These are phyloP conservation scores for Habroteleia sp. DNA, from an alignment of 2,888 invertebrate genomes.

Conservation along the genomic window DNA sequence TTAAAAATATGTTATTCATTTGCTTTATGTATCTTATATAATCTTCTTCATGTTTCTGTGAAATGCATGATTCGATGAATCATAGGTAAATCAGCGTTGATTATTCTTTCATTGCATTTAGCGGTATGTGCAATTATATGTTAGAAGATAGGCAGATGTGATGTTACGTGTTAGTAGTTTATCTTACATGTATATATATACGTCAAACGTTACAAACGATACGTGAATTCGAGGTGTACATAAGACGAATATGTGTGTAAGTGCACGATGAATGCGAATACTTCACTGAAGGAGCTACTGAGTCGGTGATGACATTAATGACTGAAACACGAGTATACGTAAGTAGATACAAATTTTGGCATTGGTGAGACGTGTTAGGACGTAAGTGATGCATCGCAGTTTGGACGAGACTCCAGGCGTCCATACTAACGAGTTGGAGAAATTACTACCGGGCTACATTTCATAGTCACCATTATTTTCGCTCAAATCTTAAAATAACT, in stretches of 20 bases:
- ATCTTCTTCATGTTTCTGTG: conserved; percentile 60
- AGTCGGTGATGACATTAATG: conserved; percentile 43
- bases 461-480: conserved; percentile 39
- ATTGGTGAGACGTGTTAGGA: conserved; percentile 22
- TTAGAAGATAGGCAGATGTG: conserved; percentile 78
- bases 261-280: conserved; percentile 40
- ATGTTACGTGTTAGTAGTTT: conserved; percentile 76
- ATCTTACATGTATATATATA: conserved; percentile 77
- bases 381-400: conserved; percentile 45
- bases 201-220: conserved; percentile 76
- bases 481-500: conserved; percentile 41
- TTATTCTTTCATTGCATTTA: conserved; percentile 78
- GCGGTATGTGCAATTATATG: conserved; percentile 77
- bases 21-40: too few relatives aligned
- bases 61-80: conserved; percentile 74
- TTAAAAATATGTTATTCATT: too few relatives aligned
- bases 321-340: conserved; percentile 47
- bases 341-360: conserved; percentile 48
- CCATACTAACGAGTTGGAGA: conserved; percentile 58
- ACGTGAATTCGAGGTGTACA: conserved; percentile 55
- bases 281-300: conserved; percentile 14
- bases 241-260: conserved; percentile 57
- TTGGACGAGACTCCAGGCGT: conserved; percentile 47
- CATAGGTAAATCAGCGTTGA: conserved; percentile 75
- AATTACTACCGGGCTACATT: conserved; percentile 54